phyloP scores from a whole-genome alignment of 2,888 invertebrate species.

The Opisthograptis luteolata region DNA sequence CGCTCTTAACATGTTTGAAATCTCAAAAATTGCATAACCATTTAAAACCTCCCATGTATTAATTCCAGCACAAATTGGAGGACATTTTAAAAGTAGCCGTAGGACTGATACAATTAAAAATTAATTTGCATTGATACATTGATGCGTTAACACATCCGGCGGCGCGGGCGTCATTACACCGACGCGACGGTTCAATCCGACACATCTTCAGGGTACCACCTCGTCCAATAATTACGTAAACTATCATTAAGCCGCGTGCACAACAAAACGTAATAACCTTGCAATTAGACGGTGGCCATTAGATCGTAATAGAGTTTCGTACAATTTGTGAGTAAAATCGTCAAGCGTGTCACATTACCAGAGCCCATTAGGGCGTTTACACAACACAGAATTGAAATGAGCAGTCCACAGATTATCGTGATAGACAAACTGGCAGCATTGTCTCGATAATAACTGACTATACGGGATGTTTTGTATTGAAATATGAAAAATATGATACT shows the following conservation, averaged over 20 bases:
- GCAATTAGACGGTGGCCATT: slow-evolving; percentile 83
- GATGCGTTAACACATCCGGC: slow-evolving; percentile 59
- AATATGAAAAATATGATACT: too few relatives aligned
- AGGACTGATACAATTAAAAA: slow-evolving; percentile 67
- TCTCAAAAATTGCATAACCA: too few relatives aligned
- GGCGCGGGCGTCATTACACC: slow-evolving; percentile 60
- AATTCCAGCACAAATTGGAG: slow-evolving; percentile 41
- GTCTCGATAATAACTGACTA: slow-evolving; percentile 77
- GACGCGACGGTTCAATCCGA: slow-evolving; percentile 78
- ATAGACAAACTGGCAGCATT: slow-evolving; percentile 81
- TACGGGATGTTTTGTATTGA: slow-evolving; percentile 58
- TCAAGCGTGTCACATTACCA: slow-evolving; percentile 84
- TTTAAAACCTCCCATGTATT: slow-evolving; percentile 21
- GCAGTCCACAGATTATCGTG: slow-evolving; percentile 82
- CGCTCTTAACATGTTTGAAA: too few relatives aligned
- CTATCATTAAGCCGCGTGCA: slow-evolving; percentile 78
- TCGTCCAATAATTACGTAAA: slow-evolving; percentile 79
- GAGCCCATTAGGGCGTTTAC: slow-evolving; percentile 82
- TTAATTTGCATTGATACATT: slow-evolving; percentile 67
- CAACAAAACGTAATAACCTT: slow-evolving; percentile 82
- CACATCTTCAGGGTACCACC: slow-evolving; percentile 83
- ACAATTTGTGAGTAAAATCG: slow-evolving; percentile 84
- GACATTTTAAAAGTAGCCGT: slow-evolving; percentile 53
- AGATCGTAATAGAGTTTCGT: slow-evolving; percentile 84
- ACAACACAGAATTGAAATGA: slow-evolving; percentile 83